Evolutionary conservation across 2,888 invertebrate genomes (phyloP).

Genomic region (Phalera bucephala): DNA sequence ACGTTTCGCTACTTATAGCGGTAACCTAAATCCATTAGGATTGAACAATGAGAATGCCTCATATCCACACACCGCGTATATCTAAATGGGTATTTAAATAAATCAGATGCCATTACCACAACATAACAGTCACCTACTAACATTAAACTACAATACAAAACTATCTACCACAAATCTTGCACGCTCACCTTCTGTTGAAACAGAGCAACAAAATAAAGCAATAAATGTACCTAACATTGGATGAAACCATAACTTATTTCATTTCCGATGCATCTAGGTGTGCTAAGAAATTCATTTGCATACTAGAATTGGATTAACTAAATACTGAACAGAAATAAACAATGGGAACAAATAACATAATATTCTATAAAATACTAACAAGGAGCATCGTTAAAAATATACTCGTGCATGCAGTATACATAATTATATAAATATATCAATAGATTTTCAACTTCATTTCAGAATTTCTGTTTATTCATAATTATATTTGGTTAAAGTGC

Average conservation of each 20-base stretch:
- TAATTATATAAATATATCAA: not conserved
- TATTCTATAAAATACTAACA: not conserved
- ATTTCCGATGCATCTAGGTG: not conserved
- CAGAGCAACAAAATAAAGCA: not conserved
- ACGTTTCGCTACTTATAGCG: too few relatives aligned
- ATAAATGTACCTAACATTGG: not conserved
- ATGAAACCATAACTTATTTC: not conserved
- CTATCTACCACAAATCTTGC: constrained; percentile 5
- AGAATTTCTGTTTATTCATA: not conserved
- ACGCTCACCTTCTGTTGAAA: not conserved
- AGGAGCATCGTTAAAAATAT: not conserved
- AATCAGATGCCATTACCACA: constrained; percentile 23
- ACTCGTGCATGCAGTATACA: not conserved
- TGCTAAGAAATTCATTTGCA: not conserved
- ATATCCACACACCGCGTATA: too few relatives aligned
- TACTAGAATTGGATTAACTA: not conserved
- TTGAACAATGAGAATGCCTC: too few relatives aligned
- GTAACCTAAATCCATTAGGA: too few relatives aligned
- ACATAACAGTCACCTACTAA: constrained; percentile 23
- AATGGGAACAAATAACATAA: not conserved
- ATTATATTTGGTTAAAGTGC: not conserved
- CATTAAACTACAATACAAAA: constrained; percentile 12
- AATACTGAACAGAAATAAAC: too few relatives aligned
- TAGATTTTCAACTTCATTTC: not conserved
- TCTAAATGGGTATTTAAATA: too few relatives aligned